Base-by-base conservation (phyloP, 2,888 invertebrate genomes). In the Phasia obesa region DNA sequence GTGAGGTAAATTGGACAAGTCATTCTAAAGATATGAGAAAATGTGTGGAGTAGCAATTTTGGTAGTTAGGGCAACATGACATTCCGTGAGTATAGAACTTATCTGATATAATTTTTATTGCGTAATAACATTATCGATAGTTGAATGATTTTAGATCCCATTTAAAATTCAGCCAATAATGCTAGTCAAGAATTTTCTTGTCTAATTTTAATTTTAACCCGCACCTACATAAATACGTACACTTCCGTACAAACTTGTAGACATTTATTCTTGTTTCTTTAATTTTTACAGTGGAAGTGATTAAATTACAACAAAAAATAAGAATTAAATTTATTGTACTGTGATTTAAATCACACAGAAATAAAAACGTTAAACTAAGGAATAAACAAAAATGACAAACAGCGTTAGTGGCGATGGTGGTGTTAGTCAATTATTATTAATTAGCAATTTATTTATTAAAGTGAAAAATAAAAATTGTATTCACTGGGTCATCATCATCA, bases 381-480 rank as follows among this genome's bases (percentile, higher is more conserved):
- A 2, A 23, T 27, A 53, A 49, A 19, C 35, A 62, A 23, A 4
- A 57, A 59, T 35, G 25, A 67, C 15, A 42, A 44, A 21, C 49
- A 31, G 15, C 17, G 51, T 59, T 19, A 25, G 51, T 51, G 44
- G 59, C 21, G 67, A 69, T 53, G 51, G 51, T 76, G 59, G 76
- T 77, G 60, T 77, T 53, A 69, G 42, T 70, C 69, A 77, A 70
- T 77, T 77, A 70, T 77, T 77, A 62, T 77, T 77, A 77, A 77
- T 69, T 77, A 77, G 62, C 60, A 77, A 69, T 77, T 77, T 69
- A 69, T 70, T 67, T 77, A 47, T 69, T 70, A 77, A 69, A 76
- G 67, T 69, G 67, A 59, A 67, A 69, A 42, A 65, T 65, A 74
- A 73, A 74, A 64, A 57, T 27, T 23, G 44, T 42, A 42, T 70